These are phyloP conservation scores for Dugesia japonica DNA, from an alignment of 2,888 invertebrate genomes.

Conservation along the genomic window DNA sequence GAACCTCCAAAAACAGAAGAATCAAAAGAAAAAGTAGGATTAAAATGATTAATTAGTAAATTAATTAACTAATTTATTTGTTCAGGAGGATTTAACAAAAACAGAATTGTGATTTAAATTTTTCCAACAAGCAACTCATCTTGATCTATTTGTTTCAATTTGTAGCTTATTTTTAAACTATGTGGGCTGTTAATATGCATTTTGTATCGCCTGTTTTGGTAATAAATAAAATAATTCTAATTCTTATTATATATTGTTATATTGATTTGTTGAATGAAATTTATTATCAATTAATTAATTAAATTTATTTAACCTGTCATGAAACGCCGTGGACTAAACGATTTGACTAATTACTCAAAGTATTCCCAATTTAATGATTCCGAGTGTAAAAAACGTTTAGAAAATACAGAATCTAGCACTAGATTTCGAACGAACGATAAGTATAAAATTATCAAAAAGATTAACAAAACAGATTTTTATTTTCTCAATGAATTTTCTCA, in stretches of 20 bases:
- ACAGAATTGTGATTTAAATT: neutral
- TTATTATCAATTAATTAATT: no score
- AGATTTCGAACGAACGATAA: neutral
- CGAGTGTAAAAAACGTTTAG: no score
- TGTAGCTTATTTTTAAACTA: conserved; percentile 7
- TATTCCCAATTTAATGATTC: no score
- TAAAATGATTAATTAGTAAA: neutral
- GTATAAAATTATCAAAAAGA: neutral
- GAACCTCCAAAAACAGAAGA: conserved; percentile 22
- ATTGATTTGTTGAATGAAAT: no score
- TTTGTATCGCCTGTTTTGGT: neutral
- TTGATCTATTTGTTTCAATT: neutral
- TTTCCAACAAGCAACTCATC: neutral
- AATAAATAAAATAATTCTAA: no score
- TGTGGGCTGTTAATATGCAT: conserved; percentile 13
- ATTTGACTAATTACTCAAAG: neutral
- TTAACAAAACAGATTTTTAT: neutral
- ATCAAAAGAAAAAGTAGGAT: neutral
- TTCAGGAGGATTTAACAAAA: neutral
- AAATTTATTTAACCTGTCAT: neutral
- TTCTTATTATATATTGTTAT: no score
- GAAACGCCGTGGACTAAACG: neutral
- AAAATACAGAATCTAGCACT: neutral
- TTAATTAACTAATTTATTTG: neutral
- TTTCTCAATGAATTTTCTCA: neutral